Percentiles rank a stretch among this genome's conserved stretches.
These are phyloP conservation scores for Chelonia mydas DNA, from an alignment of 2,797 vertebrate species.

Conservation along the genomic window DNA sequence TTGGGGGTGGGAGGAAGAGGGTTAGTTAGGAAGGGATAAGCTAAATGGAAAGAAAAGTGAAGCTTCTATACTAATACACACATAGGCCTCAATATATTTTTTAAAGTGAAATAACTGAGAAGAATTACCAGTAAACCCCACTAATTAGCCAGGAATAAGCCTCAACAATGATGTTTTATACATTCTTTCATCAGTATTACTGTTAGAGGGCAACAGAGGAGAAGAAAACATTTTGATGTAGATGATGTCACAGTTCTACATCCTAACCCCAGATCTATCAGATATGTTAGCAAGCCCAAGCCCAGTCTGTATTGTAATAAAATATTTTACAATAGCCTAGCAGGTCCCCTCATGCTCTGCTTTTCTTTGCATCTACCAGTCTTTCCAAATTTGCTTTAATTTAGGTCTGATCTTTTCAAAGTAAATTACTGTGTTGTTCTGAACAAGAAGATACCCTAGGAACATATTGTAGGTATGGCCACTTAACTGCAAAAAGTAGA, in stretches of 20 bases:
- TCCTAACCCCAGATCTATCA: not conserved
- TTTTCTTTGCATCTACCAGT: not conserved
- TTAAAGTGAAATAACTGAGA: not conserved
- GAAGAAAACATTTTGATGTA: not conserved
- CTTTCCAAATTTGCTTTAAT: not conserved
- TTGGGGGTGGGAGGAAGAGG: not conserved
- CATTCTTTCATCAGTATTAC: not conserved
- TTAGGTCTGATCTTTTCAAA: conserved; percentile 25
- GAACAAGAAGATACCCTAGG: not conserved
- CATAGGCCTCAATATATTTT: too few relatives aligned
- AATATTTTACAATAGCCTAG: not conserved
- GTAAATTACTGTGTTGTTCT: not conserved
- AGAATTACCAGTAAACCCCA: not conserved
- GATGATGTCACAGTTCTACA: not conserved
- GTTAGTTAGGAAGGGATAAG: conserved; percentile 11
- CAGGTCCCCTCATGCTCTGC: not conserved
- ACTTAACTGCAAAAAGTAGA: not conserved
- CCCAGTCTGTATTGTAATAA: not conserved
- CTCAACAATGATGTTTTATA: not conserved
- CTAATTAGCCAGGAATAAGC: not conserved
- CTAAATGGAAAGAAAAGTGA: not conserved
- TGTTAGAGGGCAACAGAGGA: not conserved
- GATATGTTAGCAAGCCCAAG: not conserved
- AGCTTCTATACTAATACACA: not conserved
- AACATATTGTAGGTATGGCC: not conserved